Evolutionary conservation across 2,888 invertebrate species (phyloP).

Genomic region (Dendrolimus houi): DNA sequence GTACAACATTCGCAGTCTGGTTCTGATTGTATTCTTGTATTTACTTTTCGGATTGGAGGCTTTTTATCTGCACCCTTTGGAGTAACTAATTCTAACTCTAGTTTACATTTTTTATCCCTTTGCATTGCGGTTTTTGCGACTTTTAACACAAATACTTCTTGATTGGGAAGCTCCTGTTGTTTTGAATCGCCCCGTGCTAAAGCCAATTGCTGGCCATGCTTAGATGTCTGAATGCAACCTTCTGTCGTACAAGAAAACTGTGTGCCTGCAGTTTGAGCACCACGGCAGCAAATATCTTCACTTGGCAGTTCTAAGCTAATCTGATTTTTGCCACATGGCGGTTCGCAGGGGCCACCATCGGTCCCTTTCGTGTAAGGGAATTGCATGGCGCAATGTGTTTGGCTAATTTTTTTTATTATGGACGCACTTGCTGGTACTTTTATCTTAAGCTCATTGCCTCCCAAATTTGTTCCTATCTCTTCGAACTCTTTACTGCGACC

Average conservation of each 20-base stretch:
- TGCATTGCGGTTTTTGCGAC: slow-evolving; percentile 81
- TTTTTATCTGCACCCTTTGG: slow-evolving; percentile 78
- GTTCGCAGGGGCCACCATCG: slow-evolving; percentile 36
- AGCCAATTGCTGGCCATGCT: slow-evolving; percentile 44
- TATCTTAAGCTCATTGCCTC: slow-evolving; percentile 65
- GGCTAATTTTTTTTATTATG: slow-evolving; percentile 65
- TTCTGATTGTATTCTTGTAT: slow-evolving; percentile 49
- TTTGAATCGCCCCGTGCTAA: slow-evolving; percentile 46
- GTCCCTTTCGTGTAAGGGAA: slow-evolving; percentile 40
- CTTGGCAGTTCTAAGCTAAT: slow-evolving; percentile 53
- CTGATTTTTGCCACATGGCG: slow-evolving; percentile 64
- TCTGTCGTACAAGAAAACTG: slow-evolving; percentile 66
- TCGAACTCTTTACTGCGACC: slow-evolving; percentile 65
- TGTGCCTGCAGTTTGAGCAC: slow-evolving; percentile 45
- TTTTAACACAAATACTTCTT: slow-evolving; percentile 78
- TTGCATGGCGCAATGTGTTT: slow-evolving; percentile 59
- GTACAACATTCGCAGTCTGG: slow-evolving; percentile 51
- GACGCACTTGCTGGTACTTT: slow-evolving; percentile 58
- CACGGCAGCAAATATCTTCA: slow-evolving; percentile 50
- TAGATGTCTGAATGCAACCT: slow-evolving; percentile 47
- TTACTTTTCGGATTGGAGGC: slow-evolving; percentile 57
- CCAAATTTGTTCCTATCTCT: slow-evolving; percentile 61
- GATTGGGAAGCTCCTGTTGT: slow-evolving; percentile 60
- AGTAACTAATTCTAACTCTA: slow-evolving; percentile 80
- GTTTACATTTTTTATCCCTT: slow-evolving; percentile 78